phyloP scores from a whole-genome alignment of 2,888 invertebrate species.

The Sicus ferrugineus region DNA sequence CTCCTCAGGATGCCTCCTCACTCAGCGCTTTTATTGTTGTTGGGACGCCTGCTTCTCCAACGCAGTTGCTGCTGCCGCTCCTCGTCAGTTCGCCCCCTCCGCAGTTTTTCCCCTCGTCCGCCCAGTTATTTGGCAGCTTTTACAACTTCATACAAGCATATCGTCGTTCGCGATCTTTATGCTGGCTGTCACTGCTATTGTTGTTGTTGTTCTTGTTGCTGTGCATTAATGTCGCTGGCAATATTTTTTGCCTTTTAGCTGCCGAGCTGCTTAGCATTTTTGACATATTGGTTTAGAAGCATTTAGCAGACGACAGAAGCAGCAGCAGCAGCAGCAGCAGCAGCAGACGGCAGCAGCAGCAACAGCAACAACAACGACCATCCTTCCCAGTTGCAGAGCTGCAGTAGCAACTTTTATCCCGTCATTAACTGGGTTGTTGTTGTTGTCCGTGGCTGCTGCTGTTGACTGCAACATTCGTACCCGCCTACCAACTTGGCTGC shows the following conservation, averaged over 20 bases:
- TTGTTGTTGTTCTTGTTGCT: slow-evolving; percentile 32
- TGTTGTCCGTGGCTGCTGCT: slow-evolving; percentile 22
- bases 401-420: slow-evolving; percentile 15
- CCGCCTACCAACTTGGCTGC: slow-evolving; percentile 4
- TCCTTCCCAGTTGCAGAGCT: neutral
- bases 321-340: neutral
- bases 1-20: neutral
- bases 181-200: neutral
- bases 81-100: neutral
- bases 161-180: slow-evolving; percentile 5
- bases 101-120: neutral
- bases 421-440: slow-evolving; percentile 33
- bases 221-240: slow-evolving; percentile 25
- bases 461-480: slow-evolving; percentile 33
- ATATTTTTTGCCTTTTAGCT: slow-evolving; percentile 24
- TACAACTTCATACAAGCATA: slow-evolving; percentile 34
- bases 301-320: neutral
- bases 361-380: too few relatives aligned
- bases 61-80: too few relatives aligned
- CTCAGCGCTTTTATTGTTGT: neutral
- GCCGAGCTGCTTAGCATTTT: slow-evolving; percentile 56
- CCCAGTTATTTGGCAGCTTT: slow-evolving; percentile 29
- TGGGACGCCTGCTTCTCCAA: too few relatives aligned
- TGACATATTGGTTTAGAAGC: slow-evolving; percentile 58
- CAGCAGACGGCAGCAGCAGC: neutral